A percentile compares a stretch with the other conserved stretches of the same genome.
These are phyloP conservation scores for Dolomedes plantarius DNA, from an alignment of 2,888 invertebrate species.

Conservation along the genomic window DNA sequence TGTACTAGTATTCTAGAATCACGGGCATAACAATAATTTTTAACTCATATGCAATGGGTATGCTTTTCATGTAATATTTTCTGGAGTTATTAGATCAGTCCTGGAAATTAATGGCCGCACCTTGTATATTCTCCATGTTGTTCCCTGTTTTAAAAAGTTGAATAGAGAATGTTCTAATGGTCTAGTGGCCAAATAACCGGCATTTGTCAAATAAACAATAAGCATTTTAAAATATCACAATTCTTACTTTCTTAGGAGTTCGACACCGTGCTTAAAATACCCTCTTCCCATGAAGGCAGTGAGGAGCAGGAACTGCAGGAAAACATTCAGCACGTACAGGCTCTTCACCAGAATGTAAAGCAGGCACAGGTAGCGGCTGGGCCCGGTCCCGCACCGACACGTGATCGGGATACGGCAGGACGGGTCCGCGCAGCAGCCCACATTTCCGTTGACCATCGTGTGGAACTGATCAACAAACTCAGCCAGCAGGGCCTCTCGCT, in stretches of 20 bases:
- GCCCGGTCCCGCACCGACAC: slow-evolving; percentile 73
- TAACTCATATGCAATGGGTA: too few species aligned
- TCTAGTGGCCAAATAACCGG: too few species aligned
- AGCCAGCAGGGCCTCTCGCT: slow-evolving; percentile 75
- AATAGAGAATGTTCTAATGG: too few species aligned
- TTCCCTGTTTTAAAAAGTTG: too few species aligned
- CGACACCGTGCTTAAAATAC: slow-evolving; percentile 75
- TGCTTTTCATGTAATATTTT: too few species aligned
- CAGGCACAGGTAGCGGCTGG: slow-evolving; percentile 75
- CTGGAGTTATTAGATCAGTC: too few species aligned
- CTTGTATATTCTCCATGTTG: too few species aligned
- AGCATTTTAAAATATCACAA: too few species aligned
- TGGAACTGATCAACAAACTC: slow-evolving; percentile 76
- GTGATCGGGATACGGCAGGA: slow-evolving; percentile 73
- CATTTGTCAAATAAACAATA: too few species aligned
- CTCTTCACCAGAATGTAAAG: slow-evolving; percentile 77
- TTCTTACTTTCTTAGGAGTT: slow-evolving; percentile 73
- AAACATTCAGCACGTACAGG: slow-evolving; percentile 77
- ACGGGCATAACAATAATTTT: too few species aligned
- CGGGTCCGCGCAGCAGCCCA: slow-evolving; percentile 74
- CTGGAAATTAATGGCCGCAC: too few species aligned
- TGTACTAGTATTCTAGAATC: too few species aligned
- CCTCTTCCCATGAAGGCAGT: slow-evolving; percentile 77
- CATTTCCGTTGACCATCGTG: slow-evolving; percentile 75
- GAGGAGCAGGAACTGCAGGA: slow-evolving; percentile 77